Evolutionary conservation across 2,113 vertebrate genomes (phyloP).

Genomic region (Bubalus kerabau): DNA sequence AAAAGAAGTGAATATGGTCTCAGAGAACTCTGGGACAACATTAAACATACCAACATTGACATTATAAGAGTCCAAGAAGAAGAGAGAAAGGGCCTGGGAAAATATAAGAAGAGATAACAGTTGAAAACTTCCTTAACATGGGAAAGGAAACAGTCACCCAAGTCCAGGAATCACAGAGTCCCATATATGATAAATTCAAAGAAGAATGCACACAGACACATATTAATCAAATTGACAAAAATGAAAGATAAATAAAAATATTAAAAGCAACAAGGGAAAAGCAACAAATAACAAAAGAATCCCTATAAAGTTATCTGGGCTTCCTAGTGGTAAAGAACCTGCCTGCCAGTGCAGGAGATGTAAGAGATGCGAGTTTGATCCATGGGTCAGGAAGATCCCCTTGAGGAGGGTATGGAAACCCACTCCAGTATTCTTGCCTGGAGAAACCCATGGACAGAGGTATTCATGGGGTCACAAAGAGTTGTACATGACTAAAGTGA

Average conservation of each 20-base stretch:
- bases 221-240: neutral
- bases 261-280: neutral
- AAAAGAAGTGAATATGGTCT: neutral
- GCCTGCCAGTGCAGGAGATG: neutral
- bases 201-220: neutral
- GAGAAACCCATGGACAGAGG: neutral
- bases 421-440: neutral
- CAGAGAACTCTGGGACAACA: neutral
- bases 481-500: neutral
- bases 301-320: neutral
- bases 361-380: neutral
- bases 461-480: neutral
- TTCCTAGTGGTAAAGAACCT: neutral
- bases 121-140: neutral
- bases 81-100: neutral
- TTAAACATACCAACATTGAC: neutral
- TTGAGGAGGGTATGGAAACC: neutral
- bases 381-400: neutral
- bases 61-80: neutral
- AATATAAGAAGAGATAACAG: neutral
- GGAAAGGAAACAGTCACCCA: neutral
- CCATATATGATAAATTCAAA: neutral
- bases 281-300: neutral
- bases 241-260: neutral
- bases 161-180: neutral